These are phyloP conservation scores for Poecilus cupreus DNA, from an alignment of 2,888 invertebrate species.

Conservation along the genomic window DNA sequence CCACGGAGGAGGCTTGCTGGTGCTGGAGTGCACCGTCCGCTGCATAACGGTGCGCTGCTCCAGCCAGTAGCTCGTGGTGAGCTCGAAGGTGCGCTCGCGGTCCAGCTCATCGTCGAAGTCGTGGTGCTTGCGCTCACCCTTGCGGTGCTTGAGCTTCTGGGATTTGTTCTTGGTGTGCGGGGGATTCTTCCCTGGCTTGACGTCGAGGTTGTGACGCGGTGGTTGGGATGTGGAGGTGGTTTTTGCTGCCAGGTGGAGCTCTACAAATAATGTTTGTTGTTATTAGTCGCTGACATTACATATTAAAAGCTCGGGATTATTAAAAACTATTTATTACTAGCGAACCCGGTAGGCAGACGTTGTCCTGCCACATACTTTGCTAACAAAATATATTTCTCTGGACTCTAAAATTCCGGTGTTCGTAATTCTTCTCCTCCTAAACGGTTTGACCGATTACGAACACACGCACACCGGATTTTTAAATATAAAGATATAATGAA, in stretches of 20 bases:
- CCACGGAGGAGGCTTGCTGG: constrained; percentile 69
- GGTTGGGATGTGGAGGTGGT: constrained; percentile 70
- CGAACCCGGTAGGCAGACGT: too few relatives aligned
- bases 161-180: constrained; percentile 62
- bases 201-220: constrained; percentile 66
- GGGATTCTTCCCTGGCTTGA: constrained; percentile 69
- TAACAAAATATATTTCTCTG: too few relatives aligned
- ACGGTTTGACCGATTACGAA: too few relatives aligned
- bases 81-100: constrained; percentile 67
- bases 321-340: too few relatives aligned
- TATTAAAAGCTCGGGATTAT: too few relatives aligned
- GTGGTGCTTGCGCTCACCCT: constrained; percentile 62
- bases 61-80: constrained; percentile 67
- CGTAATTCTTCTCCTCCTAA: too few relatives aligned
- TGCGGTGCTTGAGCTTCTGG: constrained; percentile 68
- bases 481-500: too few relatives aligned
- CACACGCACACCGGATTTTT: too few relatives aligned
- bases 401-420: too few relatives aligned
- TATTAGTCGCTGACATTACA: too few relatives aligned
- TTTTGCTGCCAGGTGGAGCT: constrained; percentile 70
- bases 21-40: constrained; percentile 66
- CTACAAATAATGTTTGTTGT: constrained; percentile 63
- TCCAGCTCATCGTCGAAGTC: constrained; percentile 65
- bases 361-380: too few relatives aligned
- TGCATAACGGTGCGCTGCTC: constrained; percentile 66